Evolutionary conservation across 2,113 vertebrate genomes (phyloP).

Genomic region (Spermophilus dauricus): DNA sequence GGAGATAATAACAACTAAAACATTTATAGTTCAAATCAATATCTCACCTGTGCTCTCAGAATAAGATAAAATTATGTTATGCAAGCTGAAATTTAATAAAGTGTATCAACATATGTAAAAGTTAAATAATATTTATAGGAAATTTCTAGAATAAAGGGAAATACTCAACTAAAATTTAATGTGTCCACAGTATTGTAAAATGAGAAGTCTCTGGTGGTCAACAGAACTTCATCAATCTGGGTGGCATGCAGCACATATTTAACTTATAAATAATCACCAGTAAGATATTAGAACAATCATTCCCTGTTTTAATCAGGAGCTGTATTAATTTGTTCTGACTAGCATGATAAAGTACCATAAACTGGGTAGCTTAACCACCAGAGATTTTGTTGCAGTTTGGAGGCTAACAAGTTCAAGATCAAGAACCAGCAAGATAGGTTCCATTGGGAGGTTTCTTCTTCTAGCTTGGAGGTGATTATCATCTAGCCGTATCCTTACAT

Average conservation of each 20-base stretch:
- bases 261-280: neutral
- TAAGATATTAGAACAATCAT: neutral
- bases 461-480: neutral
- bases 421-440: neutral
- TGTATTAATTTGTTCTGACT: neutral
- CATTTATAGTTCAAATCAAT: neutral
- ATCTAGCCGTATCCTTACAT: neutral
- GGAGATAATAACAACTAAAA: neutral
- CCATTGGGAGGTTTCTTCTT: neutral
- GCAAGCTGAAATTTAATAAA: neutral
- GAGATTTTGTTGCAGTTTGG: neutral
- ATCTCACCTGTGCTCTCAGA: constrained; percentile 4
- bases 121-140: neutral
- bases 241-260: neutral
- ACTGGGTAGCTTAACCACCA: neutral
- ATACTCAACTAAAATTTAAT: neutral
- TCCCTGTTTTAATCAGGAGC: neutral
- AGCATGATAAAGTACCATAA: neutral
- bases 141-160: neutral
- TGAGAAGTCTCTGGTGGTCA: neutral
- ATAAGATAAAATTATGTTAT: neutral
- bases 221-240: neutral
- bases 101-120: neutral
- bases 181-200: neutral
- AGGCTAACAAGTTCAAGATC: neutral